Conservation (phyloP, 2,797 vertebrate genomes). For the Amniataba percoides region DNA sequence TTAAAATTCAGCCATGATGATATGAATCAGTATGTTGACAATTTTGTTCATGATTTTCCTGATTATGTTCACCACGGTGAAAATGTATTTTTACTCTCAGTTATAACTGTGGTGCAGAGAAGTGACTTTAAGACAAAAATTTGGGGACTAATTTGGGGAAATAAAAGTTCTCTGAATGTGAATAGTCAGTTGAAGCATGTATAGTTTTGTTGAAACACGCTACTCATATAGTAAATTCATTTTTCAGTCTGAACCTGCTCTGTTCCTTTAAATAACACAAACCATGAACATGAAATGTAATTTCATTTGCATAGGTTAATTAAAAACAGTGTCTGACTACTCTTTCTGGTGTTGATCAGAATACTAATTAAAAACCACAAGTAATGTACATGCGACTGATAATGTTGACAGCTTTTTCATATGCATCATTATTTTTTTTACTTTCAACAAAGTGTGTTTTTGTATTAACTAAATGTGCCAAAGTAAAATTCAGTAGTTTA, state of each 20-base stretch:
- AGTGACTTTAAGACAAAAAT: constrained; percentile 9
- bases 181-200: constrained; percentile 43
- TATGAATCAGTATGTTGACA: background rate
- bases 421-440: constrained; percentile 32
- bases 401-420: constrained; percentile 52
- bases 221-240: constrained; percentile 46
- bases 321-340: constrained; percentile 81
- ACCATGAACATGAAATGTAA: constrained; percentile 73
- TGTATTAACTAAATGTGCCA: background rate
- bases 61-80: background rate
- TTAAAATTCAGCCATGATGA: constrained; percentile 9
- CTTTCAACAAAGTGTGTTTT: constrained; percentile 17
- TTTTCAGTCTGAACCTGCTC: constrained; percentile 65
- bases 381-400: constrained; percentile 71
- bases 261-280: constrained; percentile 75
- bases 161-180: constrained; percentile 24
- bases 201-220: constrained; percentile 5
- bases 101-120: background rate
- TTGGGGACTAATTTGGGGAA: background rate
- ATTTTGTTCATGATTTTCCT: background rate
- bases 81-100: background rate
- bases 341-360: constrained; percentile 75
- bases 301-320: constrained; percentile 87
- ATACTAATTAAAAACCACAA: constrained; percentile 79
- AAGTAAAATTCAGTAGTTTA: background rate